Base-by-base conservation (phyloP, 1,140 invertebrate genomes). In the Neodiprion virginianus region DNA sequence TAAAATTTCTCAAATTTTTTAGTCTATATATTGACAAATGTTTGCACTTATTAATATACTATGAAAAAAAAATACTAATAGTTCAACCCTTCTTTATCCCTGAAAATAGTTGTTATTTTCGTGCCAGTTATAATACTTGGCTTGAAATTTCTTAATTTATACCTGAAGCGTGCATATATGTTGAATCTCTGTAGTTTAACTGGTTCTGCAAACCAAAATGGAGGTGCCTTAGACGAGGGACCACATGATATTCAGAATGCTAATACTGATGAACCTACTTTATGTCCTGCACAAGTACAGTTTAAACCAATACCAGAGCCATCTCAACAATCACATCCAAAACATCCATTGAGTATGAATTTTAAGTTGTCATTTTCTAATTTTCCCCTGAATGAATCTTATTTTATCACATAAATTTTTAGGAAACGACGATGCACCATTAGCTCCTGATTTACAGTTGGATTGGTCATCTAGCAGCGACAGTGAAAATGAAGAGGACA, bases 381-480 rank as follows among this genome's bases (percentile, higher is more conserved):
- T 50, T 72, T 48, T 69, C 68, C 69, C 48, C 11, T 69, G 48
- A 74, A 12, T 61, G 50, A 50, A 47, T 71, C 50, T 50, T 74
- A 70, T 75, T 69, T 11, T 23, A 68, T 40, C 47, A 68, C 11
- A 9, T 48, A 49, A 28, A 21, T 66, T 65, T n/a, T 28, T 71
- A 85, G 86, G 76, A 79, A 80, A 75, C 69, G 87, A 89, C 78
- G 89, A 90, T 77, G 91, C 91, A 12, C 89, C 94, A 73, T 90
- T 91, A 23, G 93, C 94, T n/a, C 94, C 94, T 4, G 94, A 95
- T 87, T 86, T 95, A 50, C 94, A 95, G 85, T 85, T 95, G 68
- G 93, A 95, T 82, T 95, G 94, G 93, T 89, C 92, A 0, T 93
- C 92, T 0, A 84, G 87, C 78, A 91, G 92, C 70, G 89, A 91